Evolutionary conservation across 2,113 vertebrate genomes (phyloP), one percentile per base, ranked within the genome.

Genomic region (Heliornis fulica): DNA sequence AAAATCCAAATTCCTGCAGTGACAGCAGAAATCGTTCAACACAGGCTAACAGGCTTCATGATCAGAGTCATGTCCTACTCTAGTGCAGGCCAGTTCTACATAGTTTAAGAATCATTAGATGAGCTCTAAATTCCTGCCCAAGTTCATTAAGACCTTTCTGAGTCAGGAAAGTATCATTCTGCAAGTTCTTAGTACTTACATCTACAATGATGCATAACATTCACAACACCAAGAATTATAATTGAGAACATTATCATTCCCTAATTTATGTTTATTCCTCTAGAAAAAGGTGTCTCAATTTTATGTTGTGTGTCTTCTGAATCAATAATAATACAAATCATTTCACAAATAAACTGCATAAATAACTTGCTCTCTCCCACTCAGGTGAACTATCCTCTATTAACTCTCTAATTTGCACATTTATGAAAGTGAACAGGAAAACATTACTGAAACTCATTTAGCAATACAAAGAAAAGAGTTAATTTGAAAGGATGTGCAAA

Each of bases 281-380:
- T 69, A 87, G 78, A 94, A 94, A 17, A 93, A 86, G 56, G 64
- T 60, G 48, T 89, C 41, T 83, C 32, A 45, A 40, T 93, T 94
- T 77, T 68, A 87, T 89, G 43, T 75, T 50, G 32, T 60, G 31
- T 64, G 34, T 69, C 54, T 94, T 85, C 77, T 83, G 53, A 96
- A 85, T 51, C 74, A 72, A n/a, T 51, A 90, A 71, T 51, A 91
- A 43, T n/a, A 65, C 32, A 45, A 83, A 36, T 53, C 40, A 72
- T 76, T 91, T 94, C 65, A 83, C 68, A 94, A 80, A 93, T 66
- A 84, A 93, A 94, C 41, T 63, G 21, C 72, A 78, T 38, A 71
- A 82, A 89, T 48, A 94, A 29, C 57, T 64, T 84, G 29, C 11
- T 90, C 56, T 89, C 61, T n/a, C 77, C 87, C 0, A 0, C 61